These are phyloP conservation scores for Osmerus mordax DNA, from an alignment of 2,113 vertebrate species.

Conservation along the genomic window DNA sequence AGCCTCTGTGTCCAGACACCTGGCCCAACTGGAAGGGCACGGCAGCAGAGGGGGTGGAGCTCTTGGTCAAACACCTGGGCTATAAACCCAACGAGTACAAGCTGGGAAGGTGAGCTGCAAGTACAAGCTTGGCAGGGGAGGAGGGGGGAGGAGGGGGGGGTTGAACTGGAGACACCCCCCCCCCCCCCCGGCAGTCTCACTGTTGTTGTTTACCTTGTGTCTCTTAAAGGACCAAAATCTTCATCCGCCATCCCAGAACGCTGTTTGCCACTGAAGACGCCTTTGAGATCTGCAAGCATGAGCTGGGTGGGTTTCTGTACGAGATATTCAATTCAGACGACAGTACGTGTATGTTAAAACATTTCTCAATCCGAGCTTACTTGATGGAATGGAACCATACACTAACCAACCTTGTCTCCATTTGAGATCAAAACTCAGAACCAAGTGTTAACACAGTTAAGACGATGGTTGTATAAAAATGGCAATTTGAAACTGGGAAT, in stretches of 20 bases:
- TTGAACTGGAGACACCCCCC: not conserved
- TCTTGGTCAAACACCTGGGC: conserved; percentile 84
- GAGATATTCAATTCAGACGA: too few relatives aligned
- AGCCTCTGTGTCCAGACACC: conserved; percentile 89
- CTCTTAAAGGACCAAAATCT: conserved; percentile 89
- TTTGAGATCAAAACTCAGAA: too few relatives aligned
- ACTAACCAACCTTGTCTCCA: too few relatives aligned
- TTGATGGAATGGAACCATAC: too few relatives aligned
- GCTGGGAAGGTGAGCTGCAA: conserved; percentile 81
- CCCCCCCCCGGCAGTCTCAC: not conserved
- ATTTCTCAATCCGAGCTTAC: too few relatives aligned
- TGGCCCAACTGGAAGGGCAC: conserved; percentile 92
- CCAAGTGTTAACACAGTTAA: too few relatives aligned
- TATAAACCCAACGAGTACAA: conserved; percentile 93
- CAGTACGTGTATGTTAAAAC: too few relatives aligned
- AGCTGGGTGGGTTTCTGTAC: conserved; percentile 73
- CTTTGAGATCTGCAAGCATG: conserved; percentile 88
- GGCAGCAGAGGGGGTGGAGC: conserved; percentile 85
- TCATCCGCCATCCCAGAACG: conserved; percentile 93
- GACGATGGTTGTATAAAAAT: too few relatives aligned
- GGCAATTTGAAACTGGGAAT: too few relatives aligned
- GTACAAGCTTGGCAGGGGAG: not conserved
- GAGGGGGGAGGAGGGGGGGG: not conserved
- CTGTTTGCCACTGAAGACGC: conserved; percentile 94
- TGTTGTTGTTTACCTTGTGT: conserved; percentile 15